Evolutionary conservation across 2,888 invertebrate genomes (phyloP).

Genomic region (Trachelus troglodyta): DNA sequence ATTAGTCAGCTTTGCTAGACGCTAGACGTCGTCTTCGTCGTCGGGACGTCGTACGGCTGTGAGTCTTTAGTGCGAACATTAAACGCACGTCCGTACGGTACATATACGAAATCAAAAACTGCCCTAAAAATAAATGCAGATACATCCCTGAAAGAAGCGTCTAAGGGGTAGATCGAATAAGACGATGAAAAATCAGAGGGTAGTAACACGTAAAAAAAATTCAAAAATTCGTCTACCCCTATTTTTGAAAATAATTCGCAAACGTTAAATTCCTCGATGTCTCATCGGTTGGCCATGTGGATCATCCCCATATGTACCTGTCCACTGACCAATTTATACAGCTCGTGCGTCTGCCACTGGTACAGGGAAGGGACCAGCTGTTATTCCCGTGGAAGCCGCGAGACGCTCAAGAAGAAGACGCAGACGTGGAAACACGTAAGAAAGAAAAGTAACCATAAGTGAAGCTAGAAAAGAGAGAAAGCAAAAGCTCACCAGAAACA

Average conservation of each 20-base stretch:
- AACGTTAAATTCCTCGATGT: background rate
- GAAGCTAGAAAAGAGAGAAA: background rate
- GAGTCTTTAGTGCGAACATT: constrained; percentile 20
- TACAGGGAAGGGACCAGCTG: background rate
- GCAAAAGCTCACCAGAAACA: background rate
- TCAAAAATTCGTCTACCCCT: too few relatives aligned
- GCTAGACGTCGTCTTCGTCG: constrained; percentile 36
- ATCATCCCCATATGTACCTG: background rate
- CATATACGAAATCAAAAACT: background rate
- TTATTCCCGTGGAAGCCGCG: background rate
- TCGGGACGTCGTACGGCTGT: background rate
- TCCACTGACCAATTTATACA: background rate
- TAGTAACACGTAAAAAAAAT: background rate
- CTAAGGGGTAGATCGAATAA: background rate
- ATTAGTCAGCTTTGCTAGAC: constrained; percentile 56
- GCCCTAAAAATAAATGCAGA: background rate
- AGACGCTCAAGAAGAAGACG: background rate
- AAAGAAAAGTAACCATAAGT: background rate
- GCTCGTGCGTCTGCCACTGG: background rate
- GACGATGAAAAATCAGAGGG: background rate
- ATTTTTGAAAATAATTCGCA: background rate
- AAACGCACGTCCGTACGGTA: constrained; percentile 27
- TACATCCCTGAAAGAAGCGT: background rate
- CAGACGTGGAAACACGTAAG: background rate
- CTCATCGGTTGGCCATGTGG: too few relatives aligned